Base-by-base conservation (phyloP, 2,797 vertebrate genomes). In the Cuculus canorus region DNA sequence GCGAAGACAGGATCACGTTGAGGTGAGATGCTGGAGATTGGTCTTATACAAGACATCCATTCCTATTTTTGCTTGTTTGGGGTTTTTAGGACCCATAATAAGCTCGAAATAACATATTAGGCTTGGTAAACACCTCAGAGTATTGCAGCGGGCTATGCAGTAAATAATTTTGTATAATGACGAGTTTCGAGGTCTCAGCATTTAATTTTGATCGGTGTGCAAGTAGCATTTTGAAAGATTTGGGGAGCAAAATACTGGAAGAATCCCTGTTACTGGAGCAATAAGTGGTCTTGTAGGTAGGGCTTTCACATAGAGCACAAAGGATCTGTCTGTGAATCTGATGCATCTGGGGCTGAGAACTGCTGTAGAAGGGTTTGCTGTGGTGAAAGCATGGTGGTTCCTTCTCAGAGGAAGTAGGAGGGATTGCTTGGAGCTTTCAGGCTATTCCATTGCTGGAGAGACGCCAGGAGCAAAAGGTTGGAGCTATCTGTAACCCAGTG, bases 261-360 rank as follows among this genome's bases (percentile, higher is more conserved):
- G 45, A 28, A 32, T 72, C 32, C 19, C 23, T 27, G 21, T 35
- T 54, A 21, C 13, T 35, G 19, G 41, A 54, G 17, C 32, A 43
- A 4, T 6, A 13, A 32, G 60, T 23, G 10, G 28, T 30, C 28
- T 39, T 32, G n/a, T 10, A 68, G 53, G 17, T 7, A 6, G 32
- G 60, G 10, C 21, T 54, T 25, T 11, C 7, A 7, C 0, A 2
- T 5, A 19, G 50, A 30, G 39, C 25, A 3, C 22, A 3, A 4
- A 28, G 47, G 13, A 11, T n/a, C 47, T 4, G 10, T 7, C 0
- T 5, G 4, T 3, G 27, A 50, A 9, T 32, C n/a, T 30, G 7
- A 10, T 47, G 33, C 16, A 2, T 16, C 43, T 28, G 45, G 45
- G 39, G 4, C 45, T 21, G 57, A 11, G 24, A 13, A 13, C 5